Evolutionary conservation across 2,113 vertebrate genomes (phyloP).

Genomic region (Engraulis encrasicolus): DNA sequence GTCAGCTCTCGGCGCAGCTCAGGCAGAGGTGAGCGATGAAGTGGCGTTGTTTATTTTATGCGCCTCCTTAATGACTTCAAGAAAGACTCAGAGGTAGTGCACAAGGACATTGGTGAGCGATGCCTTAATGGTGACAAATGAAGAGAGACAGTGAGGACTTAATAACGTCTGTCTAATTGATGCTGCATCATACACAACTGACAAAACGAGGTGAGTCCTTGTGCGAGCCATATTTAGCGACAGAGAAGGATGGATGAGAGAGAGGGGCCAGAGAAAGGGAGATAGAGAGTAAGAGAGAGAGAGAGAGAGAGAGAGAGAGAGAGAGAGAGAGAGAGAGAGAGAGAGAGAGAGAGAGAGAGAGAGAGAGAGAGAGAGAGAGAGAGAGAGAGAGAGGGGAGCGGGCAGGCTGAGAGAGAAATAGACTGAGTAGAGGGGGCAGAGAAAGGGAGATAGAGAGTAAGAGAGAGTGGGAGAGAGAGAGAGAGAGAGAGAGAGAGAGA

Average conservation of each 20-base stretch:
- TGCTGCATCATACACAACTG: background rate
- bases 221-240: too few species aligned
- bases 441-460: too few species aligned
- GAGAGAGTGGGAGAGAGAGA: background rate
- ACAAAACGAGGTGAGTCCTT: conserved; percentile 15
- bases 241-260: too few species aligned
- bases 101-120: background rate
- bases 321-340: conserved; percentile 4
- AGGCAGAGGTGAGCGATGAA: background rate
- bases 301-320: background rate
- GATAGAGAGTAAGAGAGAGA: background rate
- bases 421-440: too few species aligned
- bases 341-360: conserved; percentile 6
- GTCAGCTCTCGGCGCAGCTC: too few species aligned
- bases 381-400: conserved; percentile 12
- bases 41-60: background rate
- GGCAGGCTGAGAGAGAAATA: background rate
- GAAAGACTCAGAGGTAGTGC: background rate
- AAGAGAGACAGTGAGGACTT: background rate
- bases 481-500: background rate
- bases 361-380: background rate
- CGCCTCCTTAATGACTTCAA: background rate
- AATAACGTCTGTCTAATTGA: conserved; percentile 3
- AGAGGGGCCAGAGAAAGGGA: background rate
- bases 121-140: background rate